Evolutionary conservation across 92 coral and sea anemone genomes (phyloP).

Genomic region (Umimayanthus kanabou): DNA sequence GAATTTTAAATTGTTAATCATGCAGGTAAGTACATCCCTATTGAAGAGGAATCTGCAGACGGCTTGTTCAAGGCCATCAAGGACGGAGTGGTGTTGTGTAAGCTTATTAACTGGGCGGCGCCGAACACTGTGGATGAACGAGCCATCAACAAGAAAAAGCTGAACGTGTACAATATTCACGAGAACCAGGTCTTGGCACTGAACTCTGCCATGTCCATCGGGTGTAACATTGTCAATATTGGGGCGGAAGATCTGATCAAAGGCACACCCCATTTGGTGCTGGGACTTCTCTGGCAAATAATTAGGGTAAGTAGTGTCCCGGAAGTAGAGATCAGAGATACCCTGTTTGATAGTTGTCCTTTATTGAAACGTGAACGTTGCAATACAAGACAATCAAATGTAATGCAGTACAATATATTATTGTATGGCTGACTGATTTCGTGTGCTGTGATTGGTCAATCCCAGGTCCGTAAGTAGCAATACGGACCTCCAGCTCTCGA

Average conservation of each 20-base stretch:
- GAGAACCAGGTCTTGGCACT: slow-evolving; percentile 92
- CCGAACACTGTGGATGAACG: slow-evolving; percentile 93
- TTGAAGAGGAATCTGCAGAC: slow-evolving; percentile 68
- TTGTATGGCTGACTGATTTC: no score
- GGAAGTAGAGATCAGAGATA: not conserved
- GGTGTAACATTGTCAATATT: slow-evolving; percentile 96
- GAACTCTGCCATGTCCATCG: slow-evolving; percentile 97
- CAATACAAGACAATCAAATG: not conserved
- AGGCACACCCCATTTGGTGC: slow-evolving; percentile 92
- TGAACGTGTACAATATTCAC: slow-evolving; percentile 89
- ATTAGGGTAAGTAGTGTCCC: slow-evolving; percentile 75
- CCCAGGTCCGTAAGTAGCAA: no score
- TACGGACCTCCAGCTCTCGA: no score
- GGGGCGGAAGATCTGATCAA: slow-evolving; percentile 93
- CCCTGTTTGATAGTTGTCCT: no score
- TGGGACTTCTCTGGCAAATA: slow-evolving; percentile 95
- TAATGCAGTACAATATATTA: not conserved
- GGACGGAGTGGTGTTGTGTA: slow-evolving; percentile 90
- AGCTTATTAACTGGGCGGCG: slow-evolving; percentile 94
- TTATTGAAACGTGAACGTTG: no score
- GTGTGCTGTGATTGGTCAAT: no score
- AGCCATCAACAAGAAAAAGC: slow-evolving; percentile 88
- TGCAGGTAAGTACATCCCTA: slow-evolving; percentile 74
- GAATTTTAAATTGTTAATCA: not conserved
- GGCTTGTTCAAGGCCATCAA: slow-evolving; percentile 87